A percentile compares a stretch with the other conserved stretches of the same genome.
Evolutionary conservation across 1,140 invertebrate genomes (phyloP).

Genomic region (Drosophila nigromelanica): DNA sequence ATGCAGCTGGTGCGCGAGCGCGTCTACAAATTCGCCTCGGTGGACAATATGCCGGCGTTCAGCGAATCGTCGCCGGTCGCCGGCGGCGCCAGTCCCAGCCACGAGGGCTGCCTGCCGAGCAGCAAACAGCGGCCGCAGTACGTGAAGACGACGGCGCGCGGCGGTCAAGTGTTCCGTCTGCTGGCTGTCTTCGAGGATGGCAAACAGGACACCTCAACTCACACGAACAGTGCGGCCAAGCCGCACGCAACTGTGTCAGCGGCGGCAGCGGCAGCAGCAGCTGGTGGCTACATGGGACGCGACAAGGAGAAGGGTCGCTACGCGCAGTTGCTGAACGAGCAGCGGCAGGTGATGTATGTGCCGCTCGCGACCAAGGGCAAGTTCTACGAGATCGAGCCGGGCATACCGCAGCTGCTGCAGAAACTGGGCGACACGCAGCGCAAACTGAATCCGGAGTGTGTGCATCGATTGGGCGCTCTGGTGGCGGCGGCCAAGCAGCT

Average conservation of each 20-base stretch:
- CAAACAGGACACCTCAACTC: constrained; percentile 61
- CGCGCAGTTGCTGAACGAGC: constrained; percentile 80
- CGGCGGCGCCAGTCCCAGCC: constrained; percentile 59
- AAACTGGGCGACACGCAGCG: constrained; percentile 64
- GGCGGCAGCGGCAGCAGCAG: neutral
- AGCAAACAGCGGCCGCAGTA: constrained; percentile 74
- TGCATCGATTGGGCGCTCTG: constrained; percentile 73
- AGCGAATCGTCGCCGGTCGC: constrained; percentile 69
- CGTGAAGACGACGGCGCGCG: constrained; percentile 77
- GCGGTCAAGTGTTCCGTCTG: constrained; percentile 79
- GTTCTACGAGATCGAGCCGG: constrained; percentile 82
- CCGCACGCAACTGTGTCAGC: constrained; percentile 16
- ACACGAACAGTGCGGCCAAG: constrained; percentile 22
- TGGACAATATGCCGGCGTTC: constrained; percentile 82
- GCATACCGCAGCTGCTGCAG: constrained; percentile 79
- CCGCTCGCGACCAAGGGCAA: constrained; percentile 81
- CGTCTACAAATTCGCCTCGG: constrained; percentile 82
- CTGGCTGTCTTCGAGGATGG: constrained; percentile 83
- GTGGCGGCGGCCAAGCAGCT: constrained; percentile 67
- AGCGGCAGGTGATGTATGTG: constrained; percentile 80
- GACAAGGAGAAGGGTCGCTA: constrained; percentile 83
- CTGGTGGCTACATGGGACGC: constrained; percentile 50
- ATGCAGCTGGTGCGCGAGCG: constrained; percentile 81
- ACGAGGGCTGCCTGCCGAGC: constrained; percentile 73
- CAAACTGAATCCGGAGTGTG: constrained; percentile 83